Evolutionary conservation across 1,140 invertebrate species (phyloP), one percentile per base, ranked within the genome.

Genomic region (Diachasmimorpha longicaudata): DNA sequence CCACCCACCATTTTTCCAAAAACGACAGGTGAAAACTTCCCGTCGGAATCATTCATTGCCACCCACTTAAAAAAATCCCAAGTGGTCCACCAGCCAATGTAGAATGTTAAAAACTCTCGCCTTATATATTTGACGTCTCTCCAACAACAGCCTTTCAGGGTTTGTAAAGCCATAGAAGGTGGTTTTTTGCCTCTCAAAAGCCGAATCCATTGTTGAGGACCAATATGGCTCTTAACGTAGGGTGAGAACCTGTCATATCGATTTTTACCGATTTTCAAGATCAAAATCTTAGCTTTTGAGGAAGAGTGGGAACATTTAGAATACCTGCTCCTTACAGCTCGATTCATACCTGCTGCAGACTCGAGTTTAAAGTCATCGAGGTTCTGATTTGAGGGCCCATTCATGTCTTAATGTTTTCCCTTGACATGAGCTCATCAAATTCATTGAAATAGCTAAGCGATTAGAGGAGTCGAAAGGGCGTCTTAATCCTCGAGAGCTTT

Each of bases 211-310:
- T 63, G 58, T 63, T 63, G 58, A 25, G 23, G 58, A 10, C 9
- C 11, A 63, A n/a, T 63, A 23, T 63, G 19, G 19, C 10, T 63
- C 21, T 63, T 25, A 63, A 23, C 19, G 1, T 25, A 4, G 58
- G 58, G 21, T 63, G 58, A 63, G 58, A 63, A 63, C 58, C 58
- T 63, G 58, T 63, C 58, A 25, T 63, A 63, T 63, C 13, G 58
- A 63, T 63, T 63, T 63, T 63, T 25, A 13, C 23, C 21, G 1
- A 25, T 25, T 63, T 63, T 63, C 4, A 13, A 63, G 58, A 63
- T 63, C 6, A 63, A 25, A 25, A 63, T 63, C 58, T 63, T 63
- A 13, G 58, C 2, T 13, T n/a, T 25, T 31, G 11, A 63, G 19
- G 13, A 3, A 9, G 58, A 25, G 13, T 19, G 39, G 48, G 23